phyloP scores from a whole-genome alignment of 2,797 vertebrate species.

The Discoglossus pictus region DNA sequence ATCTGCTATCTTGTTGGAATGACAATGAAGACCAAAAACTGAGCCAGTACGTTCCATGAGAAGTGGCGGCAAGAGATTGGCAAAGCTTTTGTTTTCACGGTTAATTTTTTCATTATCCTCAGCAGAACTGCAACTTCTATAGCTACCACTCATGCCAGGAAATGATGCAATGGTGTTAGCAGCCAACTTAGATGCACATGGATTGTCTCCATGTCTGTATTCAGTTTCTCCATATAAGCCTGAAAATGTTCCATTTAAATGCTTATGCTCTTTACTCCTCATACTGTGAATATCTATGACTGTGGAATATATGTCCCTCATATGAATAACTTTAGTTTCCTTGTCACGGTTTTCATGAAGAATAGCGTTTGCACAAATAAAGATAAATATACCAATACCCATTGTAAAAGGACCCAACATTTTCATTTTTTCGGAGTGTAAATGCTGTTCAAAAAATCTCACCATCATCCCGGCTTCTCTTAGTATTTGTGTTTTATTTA shows the following conservation, averaged over 20 bases:
- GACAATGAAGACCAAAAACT: slow-evolving; percentile 74
- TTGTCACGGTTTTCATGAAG: slow-evolving; percentile 96
- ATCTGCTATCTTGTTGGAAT: slow-evolving; percentile 67
- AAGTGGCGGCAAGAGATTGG: slow-evolving; percentile 79
- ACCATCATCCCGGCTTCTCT: slow-evolving; percentile 70
- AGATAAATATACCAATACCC: slow-evolving; percentile 98
- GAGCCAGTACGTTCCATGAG: slow-evolving; percentile 74
- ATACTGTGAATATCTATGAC: slow-evolving; percentile 96
- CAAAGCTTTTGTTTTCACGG: slow-evolving; percentile 73
- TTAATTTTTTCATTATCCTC: slow-evolving; percentile 81
- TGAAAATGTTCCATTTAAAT: slow-evolving; percentile 70
- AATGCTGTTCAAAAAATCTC: slow-evolving; percentile 87
- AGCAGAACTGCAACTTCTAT: slow-evolving; percentile 70
- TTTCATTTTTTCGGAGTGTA: slow-evolving; percentile 96
- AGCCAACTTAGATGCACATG: slow-evolving; percentile 74
- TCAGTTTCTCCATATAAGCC: slow-evolving; percentile 71
- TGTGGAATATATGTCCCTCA: slow-evolving; percentile 98
- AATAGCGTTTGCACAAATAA: slow-evolving; percentile 97
- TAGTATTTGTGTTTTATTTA: slow-evolving; percentile 68
- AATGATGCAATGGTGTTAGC: slow-evolving; percentile 81
- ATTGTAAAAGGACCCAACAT: slow-evolving; percentile 98
- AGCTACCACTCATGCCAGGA: slow-evolving; percentile 67
- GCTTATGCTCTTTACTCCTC: slow-evolving; percentile 85
- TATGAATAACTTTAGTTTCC: slow-evolving; percentile 96
- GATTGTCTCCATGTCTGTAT: slow-evolving; percentile 67